phyloP scores from a whole-genome alignment of 2,888 invertebrate species.

The Dioctria rufipes region DNA sequence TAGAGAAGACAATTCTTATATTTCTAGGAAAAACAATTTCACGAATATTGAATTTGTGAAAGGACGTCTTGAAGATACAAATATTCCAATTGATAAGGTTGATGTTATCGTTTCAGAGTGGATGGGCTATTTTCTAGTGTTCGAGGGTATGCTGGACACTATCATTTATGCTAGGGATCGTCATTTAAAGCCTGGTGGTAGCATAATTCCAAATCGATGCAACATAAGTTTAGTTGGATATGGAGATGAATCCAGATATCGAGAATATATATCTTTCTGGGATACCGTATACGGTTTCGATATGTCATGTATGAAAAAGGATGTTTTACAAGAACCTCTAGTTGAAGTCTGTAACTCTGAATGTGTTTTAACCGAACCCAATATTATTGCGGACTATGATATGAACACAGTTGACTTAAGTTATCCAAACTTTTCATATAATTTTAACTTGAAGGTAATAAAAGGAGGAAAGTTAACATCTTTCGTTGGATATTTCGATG shows the following conservation, averaged over 20 bases:
- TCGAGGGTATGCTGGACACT: constrained; percentile 97
- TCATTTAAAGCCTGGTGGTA: constrained; percentile 85
- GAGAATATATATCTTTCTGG: constrained; percentile 87
- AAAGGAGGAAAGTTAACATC: constrained; percentile 82
- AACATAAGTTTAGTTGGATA: constrained; percentile 86
- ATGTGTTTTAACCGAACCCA: constrained; percentile 78
- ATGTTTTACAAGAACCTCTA: constrained; percentile 84
- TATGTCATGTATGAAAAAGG: constrained; percentile 92
- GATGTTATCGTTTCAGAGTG: constrained; percentile 97
- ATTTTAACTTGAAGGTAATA: constrained; percentile 78
- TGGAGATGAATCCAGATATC: constrained; percentile 82
- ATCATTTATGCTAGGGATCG: constrained; percentile 90
- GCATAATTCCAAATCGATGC: constrained; percentile 88
- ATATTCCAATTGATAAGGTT: constrained; percentile 81
- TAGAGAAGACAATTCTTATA: constrained; percentile 8
- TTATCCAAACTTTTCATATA: constrained; percentile 81
- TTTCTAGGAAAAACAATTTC: constrained; percentile 69
- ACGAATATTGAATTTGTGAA: constrained; percentile 83
- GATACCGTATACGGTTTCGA: constrained; percentile 93
- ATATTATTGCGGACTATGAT: constrained; percentile 81
- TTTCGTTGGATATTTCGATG: constrained; percentile 93
- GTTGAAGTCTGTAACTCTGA: constrained; percentile 77
- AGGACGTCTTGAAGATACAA: constrained; percentile 88
- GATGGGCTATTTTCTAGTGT: constrained; percentile 98
- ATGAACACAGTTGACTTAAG: constrained; percentile 81